Evolutionary conservation across 2,113 vertebrate species (phyloP).

Genomic region (Alethe diademata): DNA sequence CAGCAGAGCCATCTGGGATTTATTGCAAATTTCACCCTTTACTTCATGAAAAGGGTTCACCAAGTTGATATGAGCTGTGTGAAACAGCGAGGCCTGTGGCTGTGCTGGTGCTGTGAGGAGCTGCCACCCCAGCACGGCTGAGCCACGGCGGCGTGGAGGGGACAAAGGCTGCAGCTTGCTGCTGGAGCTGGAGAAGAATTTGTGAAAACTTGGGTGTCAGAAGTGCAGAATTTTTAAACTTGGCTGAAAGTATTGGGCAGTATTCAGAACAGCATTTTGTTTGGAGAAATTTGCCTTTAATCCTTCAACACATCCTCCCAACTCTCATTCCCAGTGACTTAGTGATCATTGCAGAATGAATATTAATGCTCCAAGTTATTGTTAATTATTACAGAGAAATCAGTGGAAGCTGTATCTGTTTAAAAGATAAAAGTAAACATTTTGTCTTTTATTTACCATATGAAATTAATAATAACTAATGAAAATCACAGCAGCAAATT

Average conservation of each 20-base stretch:
- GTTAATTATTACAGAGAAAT: neutral
- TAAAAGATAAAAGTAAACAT: neutral
- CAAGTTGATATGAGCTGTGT: too few relatives aligned
- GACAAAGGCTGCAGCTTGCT: neutral
- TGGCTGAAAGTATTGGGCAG: neutral
- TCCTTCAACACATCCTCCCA: neutral
- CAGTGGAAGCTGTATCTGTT: neutral
- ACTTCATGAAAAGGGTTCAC: neutral
- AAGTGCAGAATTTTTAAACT: neutral
- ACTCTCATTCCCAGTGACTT: neutral
- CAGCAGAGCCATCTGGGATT: fast-evolving
- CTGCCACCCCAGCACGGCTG: neutral
- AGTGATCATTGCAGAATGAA: neutral
- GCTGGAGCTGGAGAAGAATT: neutral
- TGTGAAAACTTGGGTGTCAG: neutral
- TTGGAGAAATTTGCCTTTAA: neutral
- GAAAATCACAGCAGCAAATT: neutral
- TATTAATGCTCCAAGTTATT: neutral
- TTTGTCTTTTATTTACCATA: neutral
- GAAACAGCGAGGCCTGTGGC: neutral
- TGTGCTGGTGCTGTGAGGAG: neutral
- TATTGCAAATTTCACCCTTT: neutral
- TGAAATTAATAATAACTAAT: neutral
- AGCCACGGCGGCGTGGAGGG: fast-evolving
- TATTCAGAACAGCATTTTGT: neutral